Evolutionary conservation across 2,888 invertebrate genomes (phyloP).

Genomic region (Dugesia japonica): DNA sequence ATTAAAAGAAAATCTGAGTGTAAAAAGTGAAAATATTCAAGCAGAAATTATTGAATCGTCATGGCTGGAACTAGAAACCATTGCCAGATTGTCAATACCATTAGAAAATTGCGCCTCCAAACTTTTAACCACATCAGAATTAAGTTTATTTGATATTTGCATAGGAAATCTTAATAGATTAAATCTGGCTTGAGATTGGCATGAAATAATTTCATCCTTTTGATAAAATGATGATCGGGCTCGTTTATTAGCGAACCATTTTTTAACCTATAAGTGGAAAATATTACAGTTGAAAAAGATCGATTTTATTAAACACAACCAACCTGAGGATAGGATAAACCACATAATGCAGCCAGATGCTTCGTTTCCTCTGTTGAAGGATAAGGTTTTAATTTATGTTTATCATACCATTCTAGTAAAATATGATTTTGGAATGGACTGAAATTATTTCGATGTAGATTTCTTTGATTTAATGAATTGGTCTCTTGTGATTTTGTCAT

Average conservation of each 20-base stretch:
- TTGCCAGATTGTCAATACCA: not conserved
- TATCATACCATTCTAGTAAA: constrained; percentile 28
- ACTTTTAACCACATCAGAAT: not conserved
- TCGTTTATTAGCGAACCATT: constrained; percentile 33
- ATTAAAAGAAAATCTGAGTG: not conserved
- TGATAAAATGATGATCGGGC: constrained; percentile 29
- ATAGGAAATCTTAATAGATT: not conserved
- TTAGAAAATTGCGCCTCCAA: not conserved
- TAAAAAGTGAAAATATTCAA: not conserved
- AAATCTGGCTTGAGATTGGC: not conserved
- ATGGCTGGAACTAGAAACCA: not conserved
- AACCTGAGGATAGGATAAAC: constrained; percentile 30
- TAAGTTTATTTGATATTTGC: not conserved
- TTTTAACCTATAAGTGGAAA: constrained; percentile 28
- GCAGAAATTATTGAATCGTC: not conserved
- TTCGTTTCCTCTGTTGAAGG: constrained; percentile 33
- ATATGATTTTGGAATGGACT: constrained; percentile 31
- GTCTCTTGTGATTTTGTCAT: not conserved
- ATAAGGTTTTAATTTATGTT: constrained; percentile 30
- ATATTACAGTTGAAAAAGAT: not conserved
- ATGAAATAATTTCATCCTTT: not conserved
- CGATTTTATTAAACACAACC: not conserved
- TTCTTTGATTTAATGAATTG: not conserved
- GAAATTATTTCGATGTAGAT: constrained; percentile 32
- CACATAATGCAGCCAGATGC: constrained; percentile 24